Conservation (phyloP, 2,888 invertebrate species). For the Bursaphelenchus okinawaensis region DNA sequence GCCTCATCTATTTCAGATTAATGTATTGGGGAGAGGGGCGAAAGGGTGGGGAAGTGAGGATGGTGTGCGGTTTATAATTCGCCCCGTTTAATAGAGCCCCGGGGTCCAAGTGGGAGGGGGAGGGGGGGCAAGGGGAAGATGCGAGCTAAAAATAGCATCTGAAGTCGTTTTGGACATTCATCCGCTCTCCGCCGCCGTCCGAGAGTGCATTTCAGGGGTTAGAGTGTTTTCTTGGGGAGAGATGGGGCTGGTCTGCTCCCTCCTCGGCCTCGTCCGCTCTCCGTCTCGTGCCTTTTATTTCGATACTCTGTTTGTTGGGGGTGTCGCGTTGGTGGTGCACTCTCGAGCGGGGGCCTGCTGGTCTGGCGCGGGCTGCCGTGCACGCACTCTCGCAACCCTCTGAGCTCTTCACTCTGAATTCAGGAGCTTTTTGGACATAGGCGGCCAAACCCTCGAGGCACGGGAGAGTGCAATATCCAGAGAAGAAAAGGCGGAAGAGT, state of each 20-base stretch:
- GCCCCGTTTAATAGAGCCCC: background rate
- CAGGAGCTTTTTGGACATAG: background rate
- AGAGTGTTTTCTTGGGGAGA: background rate
- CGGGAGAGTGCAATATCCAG: background rate
- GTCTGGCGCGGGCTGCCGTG: too few species aligned
- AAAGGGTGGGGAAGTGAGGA: background rate
- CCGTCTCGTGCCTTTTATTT: background rate
- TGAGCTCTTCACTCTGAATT: too few species aligned
- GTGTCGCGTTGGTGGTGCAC: too few species aligned
- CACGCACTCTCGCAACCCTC: too few species aligned
- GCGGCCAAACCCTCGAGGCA: background rate
- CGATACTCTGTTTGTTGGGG: background rate
- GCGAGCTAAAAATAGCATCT: background rate
- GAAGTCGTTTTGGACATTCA: background rate
- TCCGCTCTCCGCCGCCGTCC: background rate
- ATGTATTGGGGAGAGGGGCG: background rate
- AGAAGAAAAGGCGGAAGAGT: background rate
- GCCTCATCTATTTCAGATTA: background rate
- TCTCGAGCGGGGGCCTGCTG: too few species aligned
- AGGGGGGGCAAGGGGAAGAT: background rate
- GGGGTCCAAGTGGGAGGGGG: background rate
- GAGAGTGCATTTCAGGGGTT: background rate
- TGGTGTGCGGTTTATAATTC: background rate
- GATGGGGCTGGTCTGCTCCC: too few species aligned
- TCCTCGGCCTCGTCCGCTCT: background rate